Conservation (phyloP, 2,113 vertebrate genomes). For the Barnardius zonarius region DNA sequence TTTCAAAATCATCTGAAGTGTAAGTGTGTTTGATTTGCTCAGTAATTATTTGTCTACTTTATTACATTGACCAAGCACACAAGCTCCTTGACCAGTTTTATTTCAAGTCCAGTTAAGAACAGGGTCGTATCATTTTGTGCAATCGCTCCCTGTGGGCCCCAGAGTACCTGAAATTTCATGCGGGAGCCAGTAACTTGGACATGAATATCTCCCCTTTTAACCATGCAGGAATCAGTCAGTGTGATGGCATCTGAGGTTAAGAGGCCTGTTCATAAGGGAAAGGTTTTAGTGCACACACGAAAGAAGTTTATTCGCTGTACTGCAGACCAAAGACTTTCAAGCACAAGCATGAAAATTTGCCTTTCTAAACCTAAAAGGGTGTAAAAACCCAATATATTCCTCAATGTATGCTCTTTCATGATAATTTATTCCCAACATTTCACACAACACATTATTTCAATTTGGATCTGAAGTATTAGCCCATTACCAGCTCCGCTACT, state of each 20-base stretch:
- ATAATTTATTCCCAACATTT: slow-evolving; percentile 37
- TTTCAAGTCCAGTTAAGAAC: slow-evolving; percentile 77
- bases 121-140: slow-evolving; percentile 52
- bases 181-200: background rate
- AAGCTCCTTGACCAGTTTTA: slow-evolving; percentile 77
- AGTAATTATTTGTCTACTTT: slow-evolving; percentile 86
- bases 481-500: slow-evolving; percentile 7
- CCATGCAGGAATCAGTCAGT: background rate
- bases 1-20: slow-evolving; percentile 83
- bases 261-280: background rate
- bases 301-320: background rate
- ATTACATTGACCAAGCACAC: slow-evolving; percentile 78
- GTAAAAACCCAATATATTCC: background rate
- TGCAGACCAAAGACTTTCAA: background rate
- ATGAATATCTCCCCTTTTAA: background rate
- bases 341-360: slow-evolving; percentile 16
- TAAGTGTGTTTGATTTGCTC: slow-evolving; percentile 84
- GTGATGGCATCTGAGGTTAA: background rate
- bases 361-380: slow-evolving; percentile 39
- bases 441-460: slow-evolving; percentile 9
- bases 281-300: background rate
- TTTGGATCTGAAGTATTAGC: slow-evolving; percentile 45
- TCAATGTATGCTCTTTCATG: background rate
- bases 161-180: slow-evolving; percentile 27
- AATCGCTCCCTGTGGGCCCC: background rate